Percentiles rank a stretch among this genome's conserved stretches.
Evolutionary conservation across 1,140 invertebrate genomes (phyloP).

Genomic region (Aphis gossypii): DNA sequence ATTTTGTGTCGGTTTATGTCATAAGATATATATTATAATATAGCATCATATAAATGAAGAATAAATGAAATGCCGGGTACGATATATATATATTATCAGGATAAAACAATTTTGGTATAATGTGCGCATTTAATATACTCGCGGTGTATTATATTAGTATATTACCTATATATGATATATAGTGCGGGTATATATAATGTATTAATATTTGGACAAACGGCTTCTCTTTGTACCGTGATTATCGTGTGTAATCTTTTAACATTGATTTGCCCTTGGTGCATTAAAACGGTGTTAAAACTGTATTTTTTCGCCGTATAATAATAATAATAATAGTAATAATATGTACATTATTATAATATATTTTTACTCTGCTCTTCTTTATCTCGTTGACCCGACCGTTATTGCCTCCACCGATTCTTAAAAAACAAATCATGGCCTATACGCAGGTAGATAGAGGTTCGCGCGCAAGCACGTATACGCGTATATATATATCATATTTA

Average conservation of each 20-base stretch:
- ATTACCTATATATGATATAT: background rate
- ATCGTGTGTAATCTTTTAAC: conserved; percentile 45
- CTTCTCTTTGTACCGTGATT: conserved; percentile 33
- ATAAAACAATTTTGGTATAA: background rate
- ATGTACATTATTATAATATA: conserved; percentile 4
- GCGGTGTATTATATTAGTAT: background rate
- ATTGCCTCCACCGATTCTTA: background rate
- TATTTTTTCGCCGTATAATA: conserved; percentile 2
- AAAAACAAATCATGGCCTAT: background rate
- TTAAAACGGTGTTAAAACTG: conserved; percentile 13
- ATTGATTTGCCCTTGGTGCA: conserved; percentile 48
- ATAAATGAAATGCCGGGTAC: background rate
- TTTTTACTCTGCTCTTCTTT: conserved; percentile 33
- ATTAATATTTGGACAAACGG: conserved; percentile 33
- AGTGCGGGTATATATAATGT: background rate
- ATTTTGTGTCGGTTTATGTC: background rate
- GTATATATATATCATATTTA: background rate
- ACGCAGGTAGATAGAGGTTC: background rate
- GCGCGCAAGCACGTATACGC: too few relatives aligned
- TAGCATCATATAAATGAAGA: background rate
- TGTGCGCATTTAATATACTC: background rate
- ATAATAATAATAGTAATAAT: conserved; percentile 15
- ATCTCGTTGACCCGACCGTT: conserved; percentile 9
- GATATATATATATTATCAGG: background rate
- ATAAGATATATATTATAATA: background rate